phyloP scores from a whole-genome alignment of 2,113 vertebrate genomes.

The Brachypteracias leptosomus region DNA sequence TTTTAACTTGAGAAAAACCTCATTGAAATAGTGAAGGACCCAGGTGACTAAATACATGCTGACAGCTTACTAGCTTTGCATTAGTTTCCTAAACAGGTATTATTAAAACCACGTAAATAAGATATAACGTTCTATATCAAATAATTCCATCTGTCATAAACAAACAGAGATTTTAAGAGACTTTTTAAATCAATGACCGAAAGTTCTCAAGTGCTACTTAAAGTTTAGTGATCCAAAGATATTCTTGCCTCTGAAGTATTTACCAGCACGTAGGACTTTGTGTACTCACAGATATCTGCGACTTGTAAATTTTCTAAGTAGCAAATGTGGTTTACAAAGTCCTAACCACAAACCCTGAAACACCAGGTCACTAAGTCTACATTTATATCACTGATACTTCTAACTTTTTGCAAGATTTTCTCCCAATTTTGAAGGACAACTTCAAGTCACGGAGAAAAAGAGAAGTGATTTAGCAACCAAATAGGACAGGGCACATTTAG shows the following conservation, averaged over 20 bases:
- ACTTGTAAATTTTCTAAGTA: not conserved
- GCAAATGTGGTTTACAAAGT: not conserved
- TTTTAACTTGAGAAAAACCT: not conserved
- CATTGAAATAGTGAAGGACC: not conserved
- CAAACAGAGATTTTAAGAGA: not conserved
- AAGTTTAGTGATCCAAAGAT: not conserved
- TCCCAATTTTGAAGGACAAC: not conserved
- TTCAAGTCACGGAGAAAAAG: not conserved
- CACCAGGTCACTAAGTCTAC: not conserved
- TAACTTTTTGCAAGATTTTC: not conserved
- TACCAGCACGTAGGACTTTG: rapidly evolving
- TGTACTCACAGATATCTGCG: not conserved
- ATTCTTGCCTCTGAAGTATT: not conserved
- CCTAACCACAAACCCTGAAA: not conserved
- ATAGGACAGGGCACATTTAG: not conserved
- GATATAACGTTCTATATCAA: rapidly evolving
- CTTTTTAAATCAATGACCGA: not conserved
- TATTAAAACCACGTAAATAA: not conserved
- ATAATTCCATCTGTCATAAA: not conserved
- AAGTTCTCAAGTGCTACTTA: not conserved
- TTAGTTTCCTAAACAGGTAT: not conserved
- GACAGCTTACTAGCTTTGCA: not conserved
- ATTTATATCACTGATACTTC: not conserved
- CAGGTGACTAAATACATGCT: not conserved
- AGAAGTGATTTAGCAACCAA: not conserved